Conservation (phyloP, 2,797 vertebrate species). For the Hapalemur alaotrensis region DNA sequence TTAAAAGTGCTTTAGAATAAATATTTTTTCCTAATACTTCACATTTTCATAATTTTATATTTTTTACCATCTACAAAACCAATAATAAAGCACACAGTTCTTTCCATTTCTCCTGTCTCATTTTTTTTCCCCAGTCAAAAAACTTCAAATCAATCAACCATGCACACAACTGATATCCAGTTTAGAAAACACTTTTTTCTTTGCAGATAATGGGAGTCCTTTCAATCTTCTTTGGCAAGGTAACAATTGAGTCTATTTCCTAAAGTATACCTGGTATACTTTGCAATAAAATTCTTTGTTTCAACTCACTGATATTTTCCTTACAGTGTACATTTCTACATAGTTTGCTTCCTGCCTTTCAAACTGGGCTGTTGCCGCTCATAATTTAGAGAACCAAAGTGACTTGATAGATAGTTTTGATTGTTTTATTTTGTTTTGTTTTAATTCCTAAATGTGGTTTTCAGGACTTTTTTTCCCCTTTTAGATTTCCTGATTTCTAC, state of each 20-base stretch:
- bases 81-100: not conserved
- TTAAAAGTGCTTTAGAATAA: slow-evolving; percentile 12
- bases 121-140: not conserved
- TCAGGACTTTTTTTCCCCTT: not conserved
- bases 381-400: not conserved
- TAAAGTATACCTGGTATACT: slow-evolving; percentile 17
- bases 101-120: not conserved
- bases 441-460: not conserved
- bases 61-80: not conserved
- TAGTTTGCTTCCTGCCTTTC: not conserved
- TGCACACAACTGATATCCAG: not conserved
- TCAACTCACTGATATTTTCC: slow-evolving; percentile 18
- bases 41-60: not conserved
- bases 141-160: slow-evolving; percentile 22
- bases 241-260: slow-evolving; percentile 40
- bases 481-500: not conserved
- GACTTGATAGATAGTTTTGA: not conserved
- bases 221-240: slow-evolving; percentile 42
- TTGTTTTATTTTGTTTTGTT: not conserved
- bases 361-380: not conserved
- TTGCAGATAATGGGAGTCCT: slow-evolving; percentile 9
- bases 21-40: not conserved
- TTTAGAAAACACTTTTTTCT: slow-evolving; percentile 28
- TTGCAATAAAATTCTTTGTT: slow-evolving; percentile 42
- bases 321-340: not conserved